Base-by-base conservation (phyloP, 2,888 invertebrate genomes). In the Temnothorax rugatulus region DNA sequence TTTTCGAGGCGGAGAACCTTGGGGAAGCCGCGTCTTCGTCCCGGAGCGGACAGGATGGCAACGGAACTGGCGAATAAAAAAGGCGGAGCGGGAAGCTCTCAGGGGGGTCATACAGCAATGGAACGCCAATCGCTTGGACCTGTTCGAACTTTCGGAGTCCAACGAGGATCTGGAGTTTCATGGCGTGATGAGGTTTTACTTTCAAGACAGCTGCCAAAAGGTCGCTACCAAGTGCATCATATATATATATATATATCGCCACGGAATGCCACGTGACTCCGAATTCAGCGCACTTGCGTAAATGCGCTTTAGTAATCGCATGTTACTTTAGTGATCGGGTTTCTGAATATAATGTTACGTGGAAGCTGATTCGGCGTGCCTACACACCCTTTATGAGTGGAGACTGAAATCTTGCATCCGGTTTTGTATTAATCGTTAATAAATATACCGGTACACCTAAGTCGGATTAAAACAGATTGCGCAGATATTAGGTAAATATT, bases 101-200 rank as follows among this genome's bases (percentile, higher is more conserved):
- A 97, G 98, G 95, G 98, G 98, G 95, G 98, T 99, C 95, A 99
- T 99, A 95, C 97, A 98, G 95, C 99, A 99, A 96, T 99, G 99
- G 99, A 99, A 99, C 96, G 98, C 98, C 95, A 99, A 99, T 96
- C 97, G 99, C 93, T 97, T 99, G 95, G 99, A 99, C 96, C 96
- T 99, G 93, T 99, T 99, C 96, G 99, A 99, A 95, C 96, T 99
- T 91, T 99, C 98, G 94, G 98, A 98, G 95, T 99, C 99, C 87
- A 99, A 99, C 95, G 99, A 99, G 97, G 99, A 99, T 93, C 96
- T 99, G 95, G 99, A 99, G 95, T 99, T 99, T 95, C 99, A 99
- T 95, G 99, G 99, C 69, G 99, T 99, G 85, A 99, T 99, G 99
- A 97, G 99, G 92, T 99, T 99, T 96, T 99, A 99, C 95, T 99